These are phyloP conservation scores for Pomacea canaliculata DNA, from an alignment of 2,888 invertebrate species.

Conservation along the genomic window DNA sequence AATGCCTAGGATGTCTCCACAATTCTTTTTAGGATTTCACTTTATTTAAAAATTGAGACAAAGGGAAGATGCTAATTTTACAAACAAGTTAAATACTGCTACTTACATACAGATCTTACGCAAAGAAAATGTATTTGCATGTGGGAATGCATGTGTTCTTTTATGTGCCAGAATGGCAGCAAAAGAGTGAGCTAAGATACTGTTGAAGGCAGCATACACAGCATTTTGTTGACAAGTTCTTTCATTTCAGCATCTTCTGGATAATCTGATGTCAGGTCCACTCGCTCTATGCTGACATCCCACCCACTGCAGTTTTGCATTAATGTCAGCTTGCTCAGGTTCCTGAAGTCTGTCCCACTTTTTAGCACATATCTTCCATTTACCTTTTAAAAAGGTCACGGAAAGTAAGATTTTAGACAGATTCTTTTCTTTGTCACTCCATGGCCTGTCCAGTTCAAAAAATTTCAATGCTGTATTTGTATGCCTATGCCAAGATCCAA, in stretches of 20 bases:
- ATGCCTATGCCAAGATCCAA: neutral
- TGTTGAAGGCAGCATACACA: conserved; percentile 71
- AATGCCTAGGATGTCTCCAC: no score
- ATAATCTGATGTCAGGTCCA: conserved; percentile 74
- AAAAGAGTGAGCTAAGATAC: no score
- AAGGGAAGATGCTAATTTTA: no score
- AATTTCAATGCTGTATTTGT: neutral
- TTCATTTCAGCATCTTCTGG: conserved; percentile 81
- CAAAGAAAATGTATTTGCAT: no score
- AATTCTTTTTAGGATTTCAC: no score
- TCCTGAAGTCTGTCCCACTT: conserved; percentile 91
- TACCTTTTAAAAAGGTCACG: conserved; percentile 71
- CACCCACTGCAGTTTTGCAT: conserved; percentile 72
- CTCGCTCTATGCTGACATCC: conserved; percentile 77
- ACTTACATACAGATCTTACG: no score
- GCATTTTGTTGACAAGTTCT: conserved; percentile 80
- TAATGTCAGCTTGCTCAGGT: conserved; percentile 85
- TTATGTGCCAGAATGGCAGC: no score
- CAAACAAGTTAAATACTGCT: no score
- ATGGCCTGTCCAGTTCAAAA: no score
- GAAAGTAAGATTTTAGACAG: neutral
- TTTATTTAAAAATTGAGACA: no score
- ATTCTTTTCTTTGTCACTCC: neutral
- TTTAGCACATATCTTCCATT: conserved; percentile 87
- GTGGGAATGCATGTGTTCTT: no score